phyloP scores from a whole-genome alignment of 1,140 invertebrate species.

The Drosophila bipectinata region DNA sequence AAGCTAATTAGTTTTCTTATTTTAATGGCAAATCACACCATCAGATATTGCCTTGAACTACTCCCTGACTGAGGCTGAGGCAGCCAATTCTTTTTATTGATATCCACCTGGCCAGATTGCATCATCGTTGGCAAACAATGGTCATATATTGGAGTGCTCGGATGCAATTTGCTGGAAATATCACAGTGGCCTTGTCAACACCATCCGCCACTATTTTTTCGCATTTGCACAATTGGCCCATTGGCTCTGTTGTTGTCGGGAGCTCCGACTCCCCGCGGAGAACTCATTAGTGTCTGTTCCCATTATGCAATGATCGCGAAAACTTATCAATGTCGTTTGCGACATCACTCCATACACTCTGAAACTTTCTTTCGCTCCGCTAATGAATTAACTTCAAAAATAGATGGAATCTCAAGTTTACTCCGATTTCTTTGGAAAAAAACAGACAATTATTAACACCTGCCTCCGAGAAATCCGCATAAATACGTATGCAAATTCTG shows the following conservation, averaged over 20 bases:
- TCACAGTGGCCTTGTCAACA: constrained; percentile 25
- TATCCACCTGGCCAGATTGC: constrained; percentile 40
- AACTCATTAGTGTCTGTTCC: constrained; percentile 7
- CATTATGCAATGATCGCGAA: constrained; percentile 4
- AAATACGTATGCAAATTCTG: constrained; percentile 31
- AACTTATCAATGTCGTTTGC: constrained; percentile 2
- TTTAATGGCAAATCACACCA: too few relatives aligned
- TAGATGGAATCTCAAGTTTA: background rate
- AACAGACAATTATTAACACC: constrained; percentile 29
- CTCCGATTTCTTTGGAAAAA: background rate
- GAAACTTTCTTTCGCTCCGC: background rate
- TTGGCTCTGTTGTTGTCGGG: background rate
- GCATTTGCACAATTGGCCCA: constrained; percentile 38
- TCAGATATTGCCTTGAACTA: too few relatives aligned
- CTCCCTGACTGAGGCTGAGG: too few relatives aligned
- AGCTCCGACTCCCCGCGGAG: background rate
- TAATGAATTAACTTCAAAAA: background rate
- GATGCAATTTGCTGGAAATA: constrained; percentile 31
- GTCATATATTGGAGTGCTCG: background rate
- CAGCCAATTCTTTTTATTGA: constrained; percentile 17
- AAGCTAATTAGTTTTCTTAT: too few relatives aligned
- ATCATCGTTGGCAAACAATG: constrained; percentile 3
- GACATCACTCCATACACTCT: background rate
- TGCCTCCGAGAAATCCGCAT: constrained; percentile 6
- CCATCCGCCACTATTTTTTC: constrained; percentile 21